Base-by-base conservation (phyloP, 2,888 invertebrate genomes). In the Drepanosiphum platanoidis region DNA sequence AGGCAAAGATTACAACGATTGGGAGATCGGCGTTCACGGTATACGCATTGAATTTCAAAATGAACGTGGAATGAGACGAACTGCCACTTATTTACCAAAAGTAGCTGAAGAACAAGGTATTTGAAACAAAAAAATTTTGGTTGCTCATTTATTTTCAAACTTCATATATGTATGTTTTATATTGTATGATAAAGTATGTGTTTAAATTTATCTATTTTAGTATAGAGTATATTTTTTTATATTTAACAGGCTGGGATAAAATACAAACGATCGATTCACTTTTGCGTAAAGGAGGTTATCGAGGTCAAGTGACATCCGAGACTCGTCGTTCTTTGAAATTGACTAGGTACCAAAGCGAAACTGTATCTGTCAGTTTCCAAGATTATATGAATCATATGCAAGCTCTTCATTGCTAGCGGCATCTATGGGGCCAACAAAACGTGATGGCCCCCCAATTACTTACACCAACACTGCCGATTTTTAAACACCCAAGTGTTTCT, bases 21-120 rank as follows among this genome's bases (percentile, higher is more conserved):
- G 99, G 99, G 95, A 97, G 92, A 94, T 97, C 86, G 98, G 98
- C 77, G 93, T 95, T 86, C 99, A 99, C 90, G 99, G 99, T 86
- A 99, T 99, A 89, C 93, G 99, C 84, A 99, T 99, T 88, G 98
- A 99, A 91, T 99, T 99, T 90, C 91, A 94, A 88, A 97, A 95
- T 90, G 98, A 98, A 90, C 94, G 97, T 89, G 95, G 98, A 87
- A 94, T 95, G 89, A 97, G 96, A 90, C 94, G 97, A 89, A 98
- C 97, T 88, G 99, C 99, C 89, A 99, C 99, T 87, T 99, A 98
- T 91, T 92, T 99, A 90, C 99, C 99, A 82, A 97, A 99, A 91
- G 98, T 99, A 88, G 98, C 99, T 88, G 93, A 94, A 83, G 99
- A 99, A 91, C 99, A 99, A 94, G 99, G 98, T 96, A 90, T 30